A percentile compares a stretch with the other conserved stretches of the same genome.
These are phyloP conservation scores for Melanotaenia pygmaea DNA, from an alignment of 2,797 vertebrate species.

Conservation along the genomic window DNA sequence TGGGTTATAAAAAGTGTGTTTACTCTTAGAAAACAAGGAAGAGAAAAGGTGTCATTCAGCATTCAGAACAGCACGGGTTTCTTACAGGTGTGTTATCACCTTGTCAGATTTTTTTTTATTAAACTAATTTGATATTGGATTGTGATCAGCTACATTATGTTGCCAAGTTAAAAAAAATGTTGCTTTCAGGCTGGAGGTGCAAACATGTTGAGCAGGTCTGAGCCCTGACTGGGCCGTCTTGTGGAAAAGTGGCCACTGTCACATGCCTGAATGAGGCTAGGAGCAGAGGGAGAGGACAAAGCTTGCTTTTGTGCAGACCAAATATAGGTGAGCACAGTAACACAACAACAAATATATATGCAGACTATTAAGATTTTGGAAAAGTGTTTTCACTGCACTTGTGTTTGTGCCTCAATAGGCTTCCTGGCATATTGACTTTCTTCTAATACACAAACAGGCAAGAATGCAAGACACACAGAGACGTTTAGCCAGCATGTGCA, in stretches of 20 bases:
- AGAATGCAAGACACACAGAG: constrained; percentile 28
- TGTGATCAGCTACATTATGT: constrained; percentile 36
- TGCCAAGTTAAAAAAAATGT: constrained; percentile 18
- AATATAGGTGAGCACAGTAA: constrained; percentile 50
- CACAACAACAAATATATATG: constrained; percentile 15
- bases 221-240: constrained; percentile 15
- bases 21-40: constrained; percentile 19
- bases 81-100: not conserved
- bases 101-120: not conserved
- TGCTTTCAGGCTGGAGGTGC: constrained; percentile 15
- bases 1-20: constrained; percentile 31
- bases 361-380: not conserved
- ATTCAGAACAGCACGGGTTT: constrained; percentile 34
- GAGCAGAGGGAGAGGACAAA: constrained; percentile 52
- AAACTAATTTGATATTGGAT: not conserved
- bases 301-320: constrained; percentile 50
- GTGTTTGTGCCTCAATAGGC: not conserved
- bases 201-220: constrained; percentile 55
- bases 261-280: constrained; percentile 67
- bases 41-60: constrained; percentile 42
- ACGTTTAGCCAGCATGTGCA: constrained; percentile 18
- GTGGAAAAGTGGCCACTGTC: constrained; percentile 41
- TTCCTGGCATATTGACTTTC: not conserved
- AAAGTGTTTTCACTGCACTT: not conserved
- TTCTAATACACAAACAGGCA: constrained; percentile 6